Evolutionary conservation across 1,140 invertebrate genomes (phyloP).

Genomic region (Neodiprion virginianus): DNA sequence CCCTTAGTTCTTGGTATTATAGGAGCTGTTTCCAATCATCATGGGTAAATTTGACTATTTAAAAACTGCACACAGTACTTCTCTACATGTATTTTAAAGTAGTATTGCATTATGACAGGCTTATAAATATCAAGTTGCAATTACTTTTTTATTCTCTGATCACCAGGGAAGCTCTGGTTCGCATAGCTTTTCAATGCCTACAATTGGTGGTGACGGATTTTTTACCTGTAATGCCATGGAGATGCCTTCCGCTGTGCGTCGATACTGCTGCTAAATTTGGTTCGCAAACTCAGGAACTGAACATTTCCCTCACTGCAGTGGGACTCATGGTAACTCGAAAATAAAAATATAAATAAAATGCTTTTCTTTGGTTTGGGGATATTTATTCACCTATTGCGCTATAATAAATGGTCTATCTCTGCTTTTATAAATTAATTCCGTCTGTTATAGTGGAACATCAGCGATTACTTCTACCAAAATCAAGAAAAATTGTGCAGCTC

Average conservation of each 20-base stretch:
- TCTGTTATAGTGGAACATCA: conserved; percentile 91
- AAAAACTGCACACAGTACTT: background rate
- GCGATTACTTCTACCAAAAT: conserved; percentile 96
- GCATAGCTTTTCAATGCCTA: conserved; percentile 94
- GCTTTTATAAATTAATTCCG: background rate
- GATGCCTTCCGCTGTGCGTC: conserved; percentile 88
- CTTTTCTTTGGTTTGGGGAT: conserved; percentile 1
- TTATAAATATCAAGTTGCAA: conserved; percentile 16
- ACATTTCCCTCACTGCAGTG: conserved; percentile 97
- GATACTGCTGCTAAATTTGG: conserved; percentile 97
- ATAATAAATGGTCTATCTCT: no score
- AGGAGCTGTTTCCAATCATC: conserved; percentile 90
- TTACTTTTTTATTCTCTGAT: conserved; percentile 18
- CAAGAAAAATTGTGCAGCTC: conserved; percentile 83
- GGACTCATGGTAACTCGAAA: conserved; percentile 83
- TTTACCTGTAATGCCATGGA: conserved; percentile 85
- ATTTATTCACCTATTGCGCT: background rate
- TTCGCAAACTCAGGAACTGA: conserved; percentile 94
- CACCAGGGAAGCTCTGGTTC: conserved; percentile 86
- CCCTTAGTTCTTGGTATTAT: conserved; percentile 93
- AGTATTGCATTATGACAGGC: conserved; percentile 15
- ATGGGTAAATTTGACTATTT: conserved; percentile 70
- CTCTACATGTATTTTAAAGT: conserved; percentile 4
- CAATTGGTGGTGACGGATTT: conserved; percentile 98
- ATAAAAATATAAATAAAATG: conserved; percentile 9